These are phyloP conservation scores for Myrmecobius fasciatus DNA, from an alignment of 2,113 vertebrate genomes.

Conservation along the genomic window DNA sequence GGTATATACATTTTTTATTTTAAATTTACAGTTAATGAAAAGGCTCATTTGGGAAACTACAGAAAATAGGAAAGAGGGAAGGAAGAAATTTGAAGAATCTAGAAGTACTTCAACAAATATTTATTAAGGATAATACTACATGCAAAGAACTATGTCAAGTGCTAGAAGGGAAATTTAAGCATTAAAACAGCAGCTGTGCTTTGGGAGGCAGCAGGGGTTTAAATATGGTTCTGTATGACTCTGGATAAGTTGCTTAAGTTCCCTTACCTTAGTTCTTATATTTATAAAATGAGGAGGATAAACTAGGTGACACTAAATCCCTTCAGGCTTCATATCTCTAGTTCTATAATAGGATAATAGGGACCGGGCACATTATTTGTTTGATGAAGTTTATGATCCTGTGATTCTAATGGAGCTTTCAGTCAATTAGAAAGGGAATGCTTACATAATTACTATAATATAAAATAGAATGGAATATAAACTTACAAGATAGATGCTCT, in stretches of 20 bases:
- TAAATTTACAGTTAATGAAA: no score
- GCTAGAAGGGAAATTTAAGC: neutral
- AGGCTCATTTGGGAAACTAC: no score
- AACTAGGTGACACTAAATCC: neutral
- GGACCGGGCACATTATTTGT: neutral
- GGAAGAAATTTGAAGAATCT: neutral
- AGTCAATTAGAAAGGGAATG: neutral
- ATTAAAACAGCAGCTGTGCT: neutral
- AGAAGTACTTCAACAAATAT: neutral
- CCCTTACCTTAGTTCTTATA: neutral
- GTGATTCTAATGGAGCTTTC: neutral
- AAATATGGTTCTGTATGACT: neutral
- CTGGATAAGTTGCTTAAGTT: neutral
- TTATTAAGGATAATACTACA: neutral
- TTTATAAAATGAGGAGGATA: neutral
- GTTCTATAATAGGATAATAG: no score
- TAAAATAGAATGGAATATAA: neutral
- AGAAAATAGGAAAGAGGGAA: no score
- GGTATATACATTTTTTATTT: no score
- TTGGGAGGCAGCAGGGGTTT: neutral
- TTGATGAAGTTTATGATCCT: neutral
- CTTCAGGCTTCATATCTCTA: no score
- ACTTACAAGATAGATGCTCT: neutral
- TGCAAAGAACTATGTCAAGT: neutral
- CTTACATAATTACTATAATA: neutral